A percentile compares a stretch with the other conserved stretches of the same genome.
These are phyloP conservation scores for Sinopyrophorus schimmeli DNA, from an alignment of 2,888 invertebrate genomes.

Conservation along the genomic window DNA sequence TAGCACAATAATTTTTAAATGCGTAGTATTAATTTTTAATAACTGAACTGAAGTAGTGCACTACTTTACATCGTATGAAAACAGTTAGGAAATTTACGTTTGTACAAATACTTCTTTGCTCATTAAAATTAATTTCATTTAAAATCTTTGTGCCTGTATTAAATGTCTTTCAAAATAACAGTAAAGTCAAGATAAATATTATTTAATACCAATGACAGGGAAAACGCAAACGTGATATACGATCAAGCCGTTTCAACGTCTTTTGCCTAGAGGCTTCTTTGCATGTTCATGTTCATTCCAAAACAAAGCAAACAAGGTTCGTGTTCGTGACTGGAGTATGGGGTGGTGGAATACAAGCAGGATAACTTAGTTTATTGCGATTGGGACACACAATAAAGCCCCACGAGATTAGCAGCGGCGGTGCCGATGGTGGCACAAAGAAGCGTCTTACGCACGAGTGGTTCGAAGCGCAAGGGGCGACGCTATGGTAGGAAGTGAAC, in stretches of 20 bases:
- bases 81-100: too few relatives aligned
- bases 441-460: slow-evolving; percentile 33
- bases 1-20: too few relatives aligned
- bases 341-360: slow-evolving; percentile 29
- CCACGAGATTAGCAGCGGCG: slow-evolving; percentile 32
- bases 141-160: not conserved
- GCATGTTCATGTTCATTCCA: slow-evolving; percentile 13
- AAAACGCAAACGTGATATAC: slow-evolving; percentile 7
- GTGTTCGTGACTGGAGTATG: slow-evolving; percentile 26
- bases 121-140: not conserved
- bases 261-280: slow-evolving; percentile 12
- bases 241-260: slow-evolving; percentile 12
- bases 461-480: slow-evolving; percentile 24
- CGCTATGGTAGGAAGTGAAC: slow-evolving; percentile 30
- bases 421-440: slow-evolving; percentile 33
- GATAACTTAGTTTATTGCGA: slow-evolving; percentile 33
- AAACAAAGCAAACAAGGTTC: slow-evolving; percentile 26
- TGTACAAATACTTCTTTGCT: not conserved
- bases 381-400: slow-evolving; percentile 33
- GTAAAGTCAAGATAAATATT: too few relatives aligned
- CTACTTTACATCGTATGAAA: too few relatives aligned
- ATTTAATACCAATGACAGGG: not conserved
- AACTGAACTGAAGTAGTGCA: too few relatives aligned
- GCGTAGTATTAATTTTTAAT: too few relatives aligned
- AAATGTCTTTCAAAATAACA: not conserved